Conservation (phyloP, 2,113 vertebrate genomes). For the Beaufortia kweichowensis region DNA sequence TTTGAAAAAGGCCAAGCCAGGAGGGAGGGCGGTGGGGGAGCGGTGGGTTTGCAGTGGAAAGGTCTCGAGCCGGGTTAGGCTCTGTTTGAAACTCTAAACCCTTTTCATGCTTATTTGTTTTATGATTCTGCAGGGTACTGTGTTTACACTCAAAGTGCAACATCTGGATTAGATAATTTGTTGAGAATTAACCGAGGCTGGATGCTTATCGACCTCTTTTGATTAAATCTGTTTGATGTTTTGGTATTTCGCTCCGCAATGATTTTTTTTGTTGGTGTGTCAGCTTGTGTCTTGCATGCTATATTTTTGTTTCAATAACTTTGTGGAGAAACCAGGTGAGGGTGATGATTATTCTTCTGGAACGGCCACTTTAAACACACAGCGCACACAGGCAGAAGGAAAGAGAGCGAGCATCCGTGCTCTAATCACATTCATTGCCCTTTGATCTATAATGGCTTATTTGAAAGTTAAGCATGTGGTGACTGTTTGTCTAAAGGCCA, state of each 20-base stretch:
- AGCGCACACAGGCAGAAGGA: slow-evolving; percentile 28
- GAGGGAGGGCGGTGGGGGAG: slow-evolving; percentile 53
- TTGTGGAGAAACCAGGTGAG: slow-evolving; percentile 53
- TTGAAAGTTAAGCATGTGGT: slow-evolving; percentile 59
- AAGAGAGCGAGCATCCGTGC: not conserved
- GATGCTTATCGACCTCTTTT: slow-evolving; percentile 83
- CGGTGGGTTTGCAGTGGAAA: slow-evolving; percentile 60
- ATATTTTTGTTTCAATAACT: slow-evolving; percentile 53
- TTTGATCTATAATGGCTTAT: slow-evolving; percentile 64
- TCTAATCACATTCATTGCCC: slow-evolving; percentile 47
- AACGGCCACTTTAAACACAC: slow-evolving; percentile 41
- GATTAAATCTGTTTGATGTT: slow-evolving; percentile 81
- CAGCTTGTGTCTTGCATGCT: slow-evolving; percentile 49
- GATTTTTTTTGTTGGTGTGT: slow-evolving; percentile 52
- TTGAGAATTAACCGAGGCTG: slow-evolving; percentile 84
- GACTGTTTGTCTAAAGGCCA: slow-evolving; percentile 54
- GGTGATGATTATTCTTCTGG: slow-evolving; percentile 25
- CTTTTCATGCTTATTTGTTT: slow-evolving; percentile 94
- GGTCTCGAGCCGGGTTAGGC: slow-evolving; percentile 76
- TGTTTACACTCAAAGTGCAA: slow-evolving; percentile 90
- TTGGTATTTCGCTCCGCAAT: slow-evolving; percentile 50
- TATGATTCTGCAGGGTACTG: slow-evolving; percentile 87
- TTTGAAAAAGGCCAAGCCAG: slow-evolving; percentile 74
- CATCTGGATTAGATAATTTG: slow-evolving; percentile 99
- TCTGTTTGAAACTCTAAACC: slow-evolving; percentile 88